Evolutionary conservation across 2,888 invertebrate genomes (phyloP), one percentile per base, ranked within the genome.

Genomic region (Heliconius charithonia): DNA sequence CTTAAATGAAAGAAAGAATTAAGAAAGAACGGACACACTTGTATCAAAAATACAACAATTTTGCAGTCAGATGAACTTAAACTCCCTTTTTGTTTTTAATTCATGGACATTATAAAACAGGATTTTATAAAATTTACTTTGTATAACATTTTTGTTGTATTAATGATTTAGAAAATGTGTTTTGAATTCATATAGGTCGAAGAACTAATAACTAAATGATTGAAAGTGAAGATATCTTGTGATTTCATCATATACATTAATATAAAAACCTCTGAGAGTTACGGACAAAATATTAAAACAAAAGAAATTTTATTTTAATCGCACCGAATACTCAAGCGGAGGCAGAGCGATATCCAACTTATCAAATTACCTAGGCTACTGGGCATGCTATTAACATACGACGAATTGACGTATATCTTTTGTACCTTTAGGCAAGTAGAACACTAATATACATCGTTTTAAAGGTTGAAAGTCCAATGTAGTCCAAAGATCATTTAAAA

Each of bases 321-420:
- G 90, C 90, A 90, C 91, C 91, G 92, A 94, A 94, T 93, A 94
- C 92, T 93, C 86, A 90, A 90, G 89, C 91, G 90, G 89, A 90
- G 91, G 93, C 91, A 92, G 90, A 93, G 89, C 89, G 92, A 93
- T 94, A 93, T 93, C 91, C 94, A 94, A 89, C 89, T 92, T 93
- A 91, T 95, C 93, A 87, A 89, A 91, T 95, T 95, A 95, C 95
- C 94, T 94, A 95, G 94, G 95, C 95, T 94, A 94, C 95, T 94
- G 95, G 94, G 91, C 92, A 93, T 92, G 90, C 86, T 84, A 80
- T 78, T 79, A 78, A 78, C 75, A 82, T 76, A 75, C 69, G 62
- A 67, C 79, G 79, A 86, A 91, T 89, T 77, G 88, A 74, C 83
- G 63, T 86, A 91, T 88, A 80, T 74, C 69, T 41, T 37, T 19